Evolutionary conservation across 2,888 invertebrate genomes (phyloP), one percentile per base, ranked within the genome.

Genomic region (Trypoxylon attenuatum): DNA sequence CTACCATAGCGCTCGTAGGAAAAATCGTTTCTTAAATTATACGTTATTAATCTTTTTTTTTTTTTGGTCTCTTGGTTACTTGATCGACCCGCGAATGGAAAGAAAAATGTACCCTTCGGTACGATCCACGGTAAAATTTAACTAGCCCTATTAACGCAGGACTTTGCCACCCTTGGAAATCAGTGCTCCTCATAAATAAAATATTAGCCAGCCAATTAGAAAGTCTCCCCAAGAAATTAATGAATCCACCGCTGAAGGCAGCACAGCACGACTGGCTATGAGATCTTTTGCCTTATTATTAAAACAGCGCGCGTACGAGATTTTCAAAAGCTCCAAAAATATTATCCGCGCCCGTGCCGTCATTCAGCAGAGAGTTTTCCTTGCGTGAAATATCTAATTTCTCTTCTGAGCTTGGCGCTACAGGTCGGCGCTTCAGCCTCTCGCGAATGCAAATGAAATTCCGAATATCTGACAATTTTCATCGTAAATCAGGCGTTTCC

Each of bases 201-300:
- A 78, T 75, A 82, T 80, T 71, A 75, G 73, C 63, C 63, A 73
- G 75, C 79, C 81, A 82, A 82, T 82, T 82, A 82, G 75, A 81
- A 77, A 76, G 68, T 79, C 76, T 62, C 58, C 69, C 60, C 53
- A 59, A 70, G 75, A 79, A 80, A 80, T 81, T 82, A 79, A 82
- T 80, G 80, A 69, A 58, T 67, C 62, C 66, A 47, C 22, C 29
- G 45, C 13, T 33, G 41, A 50, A 42, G 18, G 21, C 41, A 43
- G 16, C n/a, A 41, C 51, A 43, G 22, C 45, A 66, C 39, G 61
- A 39, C 47, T 25, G 51, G 43, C 51, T 52, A 55, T 54, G 57
- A 41, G 54, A 52, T 46, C 68, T 51, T 56, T 60, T 64, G 51
- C 49, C 69, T 77, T 58, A 71, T 76, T 77, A 77, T 75, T 73